Base-by-base conservation (phyloP, 2,113 vertebrate species). In the Sturnus vulgaris region DNA sequence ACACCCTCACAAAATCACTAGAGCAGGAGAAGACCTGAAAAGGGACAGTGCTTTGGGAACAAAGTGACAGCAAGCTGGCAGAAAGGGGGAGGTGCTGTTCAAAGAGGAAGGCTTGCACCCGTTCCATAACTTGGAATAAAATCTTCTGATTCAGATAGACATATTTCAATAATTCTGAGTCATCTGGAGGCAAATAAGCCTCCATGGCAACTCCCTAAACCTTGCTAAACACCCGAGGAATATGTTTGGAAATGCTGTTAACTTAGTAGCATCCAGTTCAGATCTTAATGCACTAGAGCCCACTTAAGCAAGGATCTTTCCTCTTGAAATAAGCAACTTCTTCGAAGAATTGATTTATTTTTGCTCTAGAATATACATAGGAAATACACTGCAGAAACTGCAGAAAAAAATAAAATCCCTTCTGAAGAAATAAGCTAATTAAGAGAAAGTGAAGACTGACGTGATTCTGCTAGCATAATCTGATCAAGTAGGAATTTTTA, bases 141-240 rank as follows among this genome's bases (percentile, higher is more conserved):
- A 64, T 64, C 68, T 80, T 93, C 85, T 90, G 75, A 94, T 93
- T 83, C 81, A 88, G 82, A 91, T 39, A 87, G 77, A 91, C 14
- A 24, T 73, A 61, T 80, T 92, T 89, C 86, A 95, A 87, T 95
- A 95, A 97, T 89, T 96, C 91, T 95, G 70, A 96, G 60, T 95
- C 86, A 95, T 92, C 82, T 94, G 39, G 35, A 18, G 2, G 84
- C 33, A 90, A 90, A 90, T 66, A 72, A 30, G 72, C 66, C 59
- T 88, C 78, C 66, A 73, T 66, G 30, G 88, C 27, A 88, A 86
- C 82, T 83, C 56, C 47, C 64, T 83, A 88, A 88, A 73, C 60
- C 80, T 55, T 80, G 42, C 39, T 90, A 40, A 91, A 73, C 37
- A 88, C 39, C 33, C 2, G 4, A 78, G 56, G 76, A 94, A 46